These are phyloP conservation scores for Rhinichthys osculus DNA, from an alignment of 2,797 vertebrate species.

Conservation along the genomic window DNA sequence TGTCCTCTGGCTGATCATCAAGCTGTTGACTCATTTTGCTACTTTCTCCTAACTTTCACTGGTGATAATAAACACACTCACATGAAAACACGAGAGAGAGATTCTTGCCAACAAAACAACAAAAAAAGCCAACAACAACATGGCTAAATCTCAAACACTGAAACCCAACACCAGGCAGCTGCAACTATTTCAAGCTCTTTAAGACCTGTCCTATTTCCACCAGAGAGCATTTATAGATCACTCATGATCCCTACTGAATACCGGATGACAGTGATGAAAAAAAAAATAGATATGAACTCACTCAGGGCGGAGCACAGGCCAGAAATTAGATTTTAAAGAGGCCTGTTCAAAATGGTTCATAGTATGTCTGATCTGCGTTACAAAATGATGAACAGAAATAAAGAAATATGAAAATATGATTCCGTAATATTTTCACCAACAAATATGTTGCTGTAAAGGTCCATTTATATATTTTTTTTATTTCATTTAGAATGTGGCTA, in stretches of 20 bases:
- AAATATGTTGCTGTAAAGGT: not conserved
- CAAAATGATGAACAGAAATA: not conserved
- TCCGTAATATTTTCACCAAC: not conserved
- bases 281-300: constrained; percentile 48
- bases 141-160: constrained; percentile 43
- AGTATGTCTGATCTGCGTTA: not conserved
- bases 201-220: constrained; percentile 54
- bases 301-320: constrained; percentile 25
- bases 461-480: too few relatives aligned
- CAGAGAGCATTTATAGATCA: constrained; percentile 53
- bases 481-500: not conserved
- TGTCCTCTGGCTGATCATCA: constrained; percentile 17
- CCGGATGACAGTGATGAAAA: constrained; percentile 12
- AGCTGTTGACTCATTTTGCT: constrained; percentile 28
- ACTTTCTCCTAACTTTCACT: constrained; percentile 28
- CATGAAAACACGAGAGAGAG: constrained; percentile 18
- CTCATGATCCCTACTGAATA: constrained; percentile 37
- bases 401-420: not conserved
- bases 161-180: constrained; percentile 61
- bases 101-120: constrained; percentile 27
- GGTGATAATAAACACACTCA: constrained; percentile 3
- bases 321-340: constrained; percentile 14
- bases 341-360: not conserved
- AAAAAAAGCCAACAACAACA: constrained; percentile 42
- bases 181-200: constrained; percentile 56